Evolutionary conservation across 92 coral and sea anemone genomes (phyloP).

Genomic region (Heliopora coerulea): DNA sequence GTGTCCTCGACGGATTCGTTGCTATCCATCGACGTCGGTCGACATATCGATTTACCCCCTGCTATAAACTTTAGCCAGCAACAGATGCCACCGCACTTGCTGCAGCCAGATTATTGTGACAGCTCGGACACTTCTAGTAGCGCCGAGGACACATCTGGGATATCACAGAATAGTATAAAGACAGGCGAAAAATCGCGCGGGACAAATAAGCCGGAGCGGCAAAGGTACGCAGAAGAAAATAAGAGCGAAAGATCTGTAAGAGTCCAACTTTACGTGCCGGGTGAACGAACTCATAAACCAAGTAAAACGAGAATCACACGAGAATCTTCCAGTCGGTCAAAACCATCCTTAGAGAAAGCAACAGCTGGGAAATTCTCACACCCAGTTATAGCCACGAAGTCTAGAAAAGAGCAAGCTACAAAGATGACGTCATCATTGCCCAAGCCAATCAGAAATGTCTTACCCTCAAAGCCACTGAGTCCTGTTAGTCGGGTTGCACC

Average conservation of each 20-base stretch:
- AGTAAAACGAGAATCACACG: not conserved
- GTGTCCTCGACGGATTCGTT: conserved; percentile 77
- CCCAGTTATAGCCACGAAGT: conserved; percentile 1
- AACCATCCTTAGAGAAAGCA: not conserved
- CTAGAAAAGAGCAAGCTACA: not conserved
- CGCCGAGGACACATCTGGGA: not conserved
- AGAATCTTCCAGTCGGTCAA: not conserved
- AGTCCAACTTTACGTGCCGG: not conserved
- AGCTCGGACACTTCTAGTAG: conserved; percentile 5
- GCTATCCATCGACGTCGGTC: conserved; percentile 71
- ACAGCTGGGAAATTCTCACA: not conserved
- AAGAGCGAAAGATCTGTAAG: not conserved
- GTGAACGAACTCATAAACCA: not conserved
- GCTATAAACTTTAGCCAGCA: conserved; percentile 55
- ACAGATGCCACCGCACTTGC: not conserved
- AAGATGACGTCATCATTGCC: conserved; percentile 26
- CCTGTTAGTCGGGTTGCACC: conserved; percentile 15
- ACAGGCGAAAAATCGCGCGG: not conserved
- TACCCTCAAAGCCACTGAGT: conserved; percentile 37
- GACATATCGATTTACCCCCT: conserved; percentile 74
- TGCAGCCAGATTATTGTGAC: not conserved
- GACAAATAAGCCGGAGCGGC: not conserved
- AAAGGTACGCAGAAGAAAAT: not conserved
- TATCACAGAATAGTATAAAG: not conserved
- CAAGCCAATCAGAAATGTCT: conserved; percentile 17